Conservation (phyloP, 2,113 vertebrate species). For the Pollimyrus isidori region DNA sequence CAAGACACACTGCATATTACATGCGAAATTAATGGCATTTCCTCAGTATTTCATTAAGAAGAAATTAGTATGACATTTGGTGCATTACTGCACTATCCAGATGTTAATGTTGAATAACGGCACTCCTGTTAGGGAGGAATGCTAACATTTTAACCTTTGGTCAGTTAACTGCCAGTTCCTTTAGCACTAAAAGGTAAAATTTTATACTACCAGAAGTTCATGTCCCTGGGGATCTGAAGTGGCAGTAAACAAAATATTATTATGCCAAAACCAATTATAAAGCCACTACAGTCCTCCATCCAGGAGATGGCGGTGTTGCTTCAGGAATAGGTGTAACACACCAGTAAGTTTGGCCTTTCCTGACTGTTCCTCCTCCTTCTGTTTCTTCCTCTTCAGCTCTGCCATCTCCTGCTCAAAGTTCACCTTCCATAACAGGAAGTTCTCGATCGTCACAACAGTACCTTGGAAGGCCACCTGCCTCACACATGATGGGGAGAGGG, state of each 20-base stretch:
- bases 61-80: neutral
- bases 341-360: slow-evolving; percentile 88
- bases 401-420: slow-evolving; percentile 80
- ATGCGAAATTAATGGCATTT: neutral
- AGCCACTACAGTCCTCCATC: neutral
- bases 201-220: neutral
- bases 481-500: neutral
- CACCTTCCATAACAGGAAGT: slow-evolving; percentile 89
- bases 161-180: neutral
- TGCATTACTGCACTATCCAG: neutral
- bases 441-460: slow-evolving; percentile 93
- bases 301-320: neutral
- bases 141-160: neutral
- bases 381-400: slow-evolving; percentile 79
- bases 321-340: slow-evolving; percentile 40
- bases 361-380: slow-evolving; percentile 86
- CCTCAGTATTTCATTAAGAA: neutral
- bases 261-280: neutral
- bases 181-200: neutral
- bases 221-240: neutral
- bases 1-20: neutral
- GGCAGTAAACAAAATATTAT: neutral
- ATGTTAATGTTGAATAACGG: neutral
- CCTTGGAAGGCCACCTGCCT: slow-evolving; percentile 78
- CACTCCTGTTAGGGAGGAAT: neutral